Base-by-base conservation (phyloP, 1,140 invertebrate genomes). In the Drosophila rufa region DNA sequence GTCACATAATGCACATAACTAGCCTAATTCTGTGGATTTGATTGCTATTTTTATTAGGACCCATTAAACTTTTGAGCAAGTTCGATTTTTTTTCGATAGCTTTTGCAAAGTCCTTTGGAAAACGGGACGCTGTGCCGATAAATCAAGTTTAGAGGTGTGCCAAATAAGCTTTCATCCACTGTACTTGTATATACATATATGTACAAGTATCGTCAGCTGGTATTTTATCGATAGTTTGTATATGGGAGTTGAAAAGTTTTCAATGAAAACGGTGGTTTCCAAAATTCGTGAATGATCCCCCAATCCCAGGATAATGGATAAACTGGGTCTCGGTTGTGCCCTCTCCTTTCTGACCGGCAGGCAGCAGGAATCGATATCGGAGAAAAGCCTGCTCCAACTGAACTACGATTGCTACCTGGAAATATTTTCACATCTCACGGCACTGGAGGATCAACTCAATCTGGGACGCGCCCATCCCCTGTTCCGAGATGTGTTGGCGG, bases 371-470 rank as follows among this genome's bases (percentile, higher is more conserved):
- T 40, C 11, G 7, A 47, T 11, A 6, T 2, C 15, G 12, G 46
- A 64, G 47, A 64, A 38, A 6, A 55, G 36, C 51, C 58, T 90
- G 22, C 80, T 91, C 8, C 67, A 91, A 22, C 50, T 90, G 6
- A 90, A 90, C n/a, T 86, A 90, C 57, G 81, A 91, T 22, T 86
- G 82, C 40, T 73, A 65, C 48, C 36, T 53, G 46, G 53, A 83
- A 38, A 81, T 91, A 74, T 80, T 80, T 60, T 74, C 79, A 11
- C 71, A 84, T 43, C 15, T 89, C 6, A 71, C 7, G 40, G 50
- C 42, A 4, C 68, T 89, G 8, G 81, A 84, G 12, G 84, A 89
- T 62, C 67, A 84, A 47, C 40, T 89, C 4, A 89, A 84, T 69
- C 38, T 89, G 12, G 74, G 65, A 25, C 69, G 80, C n/a, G 61